Evolutionary conservation across 1,140 invertebrate genomes (phyloP).

Genomic region (Drosophila albomicans): DNA sequence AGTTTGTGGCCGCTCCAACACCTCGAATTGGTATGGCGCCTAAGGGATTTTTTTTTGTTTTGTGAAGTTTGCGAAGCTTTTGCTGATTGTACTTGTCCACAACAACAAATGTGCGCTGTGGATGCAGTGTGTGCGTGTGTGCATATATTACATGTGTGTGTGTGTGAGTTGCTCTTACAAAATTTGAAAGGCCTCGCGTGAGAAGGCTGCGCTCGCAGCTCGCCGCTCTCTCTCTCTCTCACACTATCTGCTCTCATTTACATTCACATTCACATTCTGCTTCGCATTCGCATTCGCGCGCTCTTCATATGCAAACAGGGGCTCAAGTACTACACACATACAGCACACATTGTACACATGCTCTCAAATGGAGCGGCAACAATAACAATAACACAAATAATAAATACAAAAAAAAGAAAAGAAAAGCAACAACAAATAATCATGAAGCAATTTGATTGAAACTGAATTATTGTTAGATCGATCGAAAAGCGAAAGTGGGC

Average conservation of each 20-base stretch:
- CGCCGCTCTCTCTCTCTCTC: neutral
- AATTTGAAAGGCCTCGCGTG: conserved; percentile 30
- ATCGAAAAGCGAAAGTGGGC: conserved; percentile 75
- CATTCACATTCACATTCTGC: conserved; percentile 17
- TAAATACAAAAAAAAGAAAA: neutral
- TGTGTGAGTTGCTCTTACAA: conserved; percentile 16
- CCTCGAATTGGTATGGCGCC: conserved; percentile 10
- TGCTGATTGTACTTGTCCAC: neutral
- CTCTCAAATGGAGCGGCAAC: conserved; percentile 51
- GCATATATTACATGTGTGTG: neutral
- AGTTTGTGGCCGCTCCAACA: conserved; percentile 36
- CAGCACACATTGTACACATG: conserved; percentile 30
- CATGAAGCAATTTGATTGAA: conserved; percentile 71
- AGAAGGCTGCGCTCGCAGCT: neutral
- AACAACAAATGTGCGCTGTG: neutral
- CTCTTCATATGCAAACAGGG: conserved; percentile 61
- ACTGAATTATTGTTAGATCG: conserved; percentile 81
- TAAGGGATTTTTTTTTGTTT: neutral
- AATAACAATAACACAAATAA: conserved; percentile 32
- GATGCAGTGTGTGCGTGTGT: neutral
- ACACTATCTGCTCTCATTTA: conserved; percentile 6
- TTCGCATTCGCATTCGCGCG: conserved; percentile 28
- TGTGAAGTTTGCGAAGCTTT: neutral
- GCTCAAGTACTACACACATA: conserved; percentile 41
- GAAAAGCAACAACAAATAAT: conserved; percentile 52